phyloP scores from a whole-genome alignment of 2,888 invertebrate genomes.

The Drosophila prostipennis region DNA sequence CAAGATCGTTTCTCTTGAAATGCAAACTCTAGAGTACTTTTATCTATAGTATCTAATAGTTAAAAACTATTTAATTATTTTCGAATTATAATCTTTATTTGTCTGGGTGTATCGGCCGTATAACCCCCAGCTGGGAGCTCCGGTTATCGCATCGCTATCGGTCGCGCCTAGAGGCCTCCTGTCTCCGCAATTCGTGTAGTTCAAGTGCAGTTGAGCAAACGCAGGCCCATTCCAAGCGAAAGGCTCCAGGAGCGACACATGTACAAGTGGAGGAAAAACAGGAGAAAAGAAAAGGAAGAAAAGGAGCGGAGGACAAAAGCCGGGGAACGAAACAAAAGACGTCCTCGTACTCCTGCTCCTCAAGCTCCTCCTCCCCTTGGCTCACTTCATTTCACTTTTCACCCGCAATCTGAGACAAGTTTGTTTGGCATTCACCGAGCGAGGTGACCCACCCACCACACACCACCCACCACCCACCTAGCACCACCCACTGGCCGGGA shows the following conservation, averaged over 20 bases:
- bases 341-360: too few species aligned
- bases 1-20: too few species aligned
- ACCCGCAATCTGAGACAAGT: conserved; percentile 21
- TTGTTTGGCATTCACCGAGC: conserved; percentile 12
- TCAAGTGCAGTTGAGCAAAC: conserved; percentile 63
- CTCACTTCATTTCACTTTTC: conserved; percentile 71
- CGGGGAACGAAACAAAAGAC: conserved; percentile 47
- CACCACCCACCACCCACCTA: background rate
- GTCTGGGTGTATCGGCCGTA: too few species aligned
- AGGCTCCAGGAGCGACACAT: conserved; percentile 71
- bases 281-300: conserved; percentile 14
- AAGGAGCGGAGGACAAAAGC: conserved; percentile 17
- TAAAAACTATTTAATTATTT: too few species aligned
- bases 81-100: too few species aligned
- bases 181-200: conserved; percentile 57
- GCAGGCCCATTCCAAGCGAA: background rate
- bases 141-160: conserved; percentile 3
- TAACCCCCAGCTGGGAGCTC: too few species aligned
- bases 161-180: conserved; percentile 2
- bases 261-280: conserved; percentile 72
- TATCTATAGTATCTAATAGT: too few species aligned
- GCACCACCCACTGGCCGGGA: background rate
- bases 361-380: background rate
- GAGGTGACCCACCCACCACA: conserved; percentile 1
- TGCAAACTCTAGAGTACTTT: too few species aligned